Evolutionary conservation across 2,113 vertebrate genomes (phyloP).

Genomic region (Psophia crepitans): DNA sequence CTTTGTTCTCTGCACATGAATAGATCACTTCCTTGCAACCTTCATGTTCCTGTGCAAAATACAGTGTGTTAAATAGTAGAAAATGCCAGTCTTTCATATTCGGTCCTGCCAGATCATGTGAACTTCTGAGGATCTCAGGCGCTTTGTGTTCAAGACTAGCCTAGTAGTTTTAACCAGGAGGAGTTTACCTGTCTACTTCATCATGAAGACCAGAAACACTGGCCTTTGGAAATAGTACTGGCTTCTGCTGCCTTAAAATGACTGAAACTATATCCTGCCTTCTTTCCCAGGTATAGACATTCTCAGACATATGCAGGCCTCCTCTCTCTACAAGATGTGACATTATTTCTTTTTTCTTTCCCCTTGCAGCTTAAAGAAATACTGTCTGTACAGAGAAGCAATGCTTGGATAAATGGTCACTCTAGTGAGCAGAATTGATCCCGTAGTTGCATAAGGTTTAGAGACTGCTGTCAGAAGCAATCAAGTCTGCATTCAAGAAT

Average conservation of each 20-base stretch:
- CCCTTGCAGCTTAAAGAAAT: neutral
- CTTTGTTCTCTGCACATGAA: rapidly evolving
- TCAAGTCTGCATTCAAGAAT: neutral
- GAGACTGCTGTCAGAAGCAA: neutral
- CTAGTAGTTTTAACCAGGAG: neutral
- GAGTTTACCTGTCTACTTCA: neutral
- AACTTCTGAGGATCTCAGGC: neutral
- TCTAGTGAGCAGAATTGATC: neutral
- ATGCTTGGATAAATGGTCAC: neutral
- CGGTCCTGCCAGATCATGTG: neutral
- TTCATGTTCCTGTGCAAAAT: neutral
- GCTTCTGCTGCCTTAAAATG: neutral
- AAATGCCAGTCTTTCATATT: neutral
- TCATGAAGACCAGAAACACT: neutral
- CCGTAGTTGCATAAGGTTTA: neutral
- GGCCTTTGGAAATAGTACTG: neutral
- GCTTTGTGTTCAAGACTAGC: neutral
- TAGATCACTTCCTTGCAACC: neutral
- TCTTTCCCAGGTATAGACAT: neutral
- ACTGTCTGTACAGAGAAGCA: neutral
- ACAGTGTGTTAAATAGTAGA: neutral
- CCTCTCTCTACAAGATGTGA: neutral
- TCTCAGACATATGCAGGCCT: neutral
- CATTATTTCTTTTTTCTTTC: neutral
- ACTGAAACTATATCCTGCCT: neutral